Percentiles rank a stretch among this genome's conserved stretches.
phyloP scores from a whole-genome alignment of 92 coral and sea anemone species.

The Bergia sp. region DNA sequence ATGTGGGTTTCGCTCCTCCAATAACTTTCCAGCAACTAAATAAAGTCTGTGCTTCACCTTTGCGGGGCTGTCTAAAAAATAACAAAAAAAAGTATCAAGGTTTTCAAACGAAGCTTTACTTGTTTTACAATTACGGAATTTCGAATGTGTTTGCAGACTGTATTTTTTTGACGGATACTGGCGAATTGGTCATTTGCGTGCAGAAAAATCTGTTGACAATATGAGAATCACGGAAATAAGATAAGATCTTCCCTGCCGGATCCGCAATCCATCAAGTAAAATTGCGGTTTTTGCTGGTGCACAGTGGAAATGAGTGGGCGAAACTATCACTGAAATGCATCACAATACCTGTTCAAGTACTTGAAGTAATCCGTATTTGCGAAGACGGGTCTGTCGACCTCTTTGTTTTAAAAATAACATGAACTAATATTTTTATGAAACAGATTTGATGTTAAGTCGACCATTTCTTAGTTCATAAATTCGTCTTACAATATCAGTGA shows the following conservation, averaged over 20 bases:
- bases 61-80: neutral
- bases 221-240: neutral
- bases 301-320: neutral
- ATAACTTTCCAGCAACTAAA: neutral
- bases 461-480: neutral
- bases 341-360: neutral
- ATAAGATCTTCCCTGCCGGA: neutral
- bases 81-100: neutral
- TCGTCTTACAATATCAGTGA: neutral
- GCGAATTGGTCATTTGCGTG: neutral
- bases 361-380: neutral
- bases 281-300: conserved; percentile 11
- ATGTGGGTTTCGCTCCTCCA: neutral
- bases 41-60: neutral
- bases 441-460: no score
- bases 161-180: neutral
- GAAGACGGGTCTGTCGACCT: neutral
- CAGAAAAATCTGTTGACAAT: neutral
- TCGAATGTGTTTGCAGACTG: neutral
- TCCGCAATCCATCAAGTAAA: neutral
- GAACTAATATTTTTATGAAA: no score
- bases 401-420: neutral
- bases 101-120: neutral
- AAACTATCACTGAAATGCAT: neutral
- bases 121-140: neutral